phyloP scores from a whole-genome alignment of 2,888 invertebrate genomes.

The Andrena chrysosceles region DNA sequence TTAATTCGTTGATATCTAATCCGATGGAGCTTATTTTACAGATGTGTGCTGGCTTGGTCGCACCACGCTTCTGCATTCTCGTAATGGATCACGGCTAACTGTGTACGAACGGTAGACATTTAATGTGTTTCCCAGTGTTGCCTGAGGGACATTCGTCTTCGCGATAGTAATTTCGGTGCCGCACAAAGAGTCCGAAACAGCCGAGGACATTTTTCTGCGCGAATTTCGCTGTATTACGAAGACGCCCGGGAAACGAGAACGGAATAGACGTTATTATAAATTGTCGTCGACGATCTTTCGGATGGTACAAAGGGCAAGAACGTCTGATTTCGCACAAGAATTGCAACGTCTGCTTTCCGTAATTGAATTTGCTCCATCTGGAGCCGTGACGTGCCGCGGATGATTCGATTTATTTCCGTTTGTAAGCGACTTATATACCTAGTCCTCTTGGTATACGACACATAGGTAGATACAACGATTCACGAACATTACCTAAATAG shows the following conservation, averaged over 20 bases:
- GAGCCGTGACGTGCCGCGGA: neutral
- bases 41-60: neutral
- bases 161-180: constrained; percentile 45
- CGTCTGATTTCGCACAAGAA: constrained; percentile 9
- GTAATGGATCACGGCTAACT: constrained; percentile 16
- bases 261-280: constrained; percentile 43
- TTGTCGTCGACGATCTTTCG: constrained; percentile 18
- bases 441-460: too few relatives aligned
- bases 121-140: constrained; percentile 40
- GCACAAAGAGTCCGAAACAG: constrained; percentile 38
- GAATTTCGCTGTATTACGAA: constrained; percentile 26
- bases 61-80: neutral
- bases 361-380: neutral
- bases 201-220: constrained; percentile 46
- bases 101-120: constrained; percentile 26
- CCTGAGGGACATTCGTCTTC: constrained; percentile 46
- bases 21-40: constrained; percentile 28
- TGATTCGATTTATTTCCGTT: neutral
- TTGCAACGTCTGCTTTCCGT: neutral
- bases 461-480: too few relatives aligned
- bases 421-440: neutral
- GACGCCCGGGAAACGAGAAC: neutral
- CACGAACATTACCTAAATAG: neutral
- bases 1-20: constrained; percentile 42
- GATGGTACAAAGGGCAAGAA: neutral